A percentile compares a stretch with the other conserved stretches of the same genome.
phyloP scores from a whole-genome alignment of 2,113 vertebrate species.

The Esox niger region DNA sequence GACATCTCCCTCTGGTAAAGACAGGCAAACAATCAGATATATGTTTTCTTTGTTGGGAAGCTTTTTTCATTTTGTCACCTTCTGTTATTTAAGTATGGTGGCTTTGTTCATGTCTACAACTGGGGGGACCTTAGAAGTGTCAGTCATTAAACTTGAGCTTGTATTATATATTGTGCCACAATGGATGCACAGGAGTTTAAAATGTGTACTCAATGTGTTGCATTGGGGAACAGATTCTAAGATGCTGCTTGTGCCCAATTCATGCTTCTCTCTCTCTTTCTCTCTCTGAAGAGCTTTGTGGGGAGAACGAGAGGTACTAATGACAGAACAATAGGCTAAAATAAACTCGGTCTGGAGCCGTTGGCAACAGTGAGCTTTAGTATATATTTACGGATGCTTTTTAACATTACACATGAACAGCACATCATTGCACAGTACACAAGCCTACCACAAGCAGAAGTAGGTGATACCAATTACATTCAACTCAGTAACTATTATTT shows the following conservation, averaged over 20 bases:
- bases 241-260: constrained; percentile 19
- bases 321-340: not conserved
- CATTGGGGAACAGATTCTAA: constrained; percentile 59
- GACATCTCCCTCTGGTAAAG: not conserved
- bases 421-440: too few relatives aligned
- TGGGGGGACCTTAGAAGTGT: constrained; percentile 48
- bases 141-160: constrained; percentile 40
- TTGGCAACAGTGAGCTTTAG: too few relatives aligned
- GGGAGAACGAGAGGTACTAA: too few relatives aligned
- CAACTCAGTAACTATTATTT: constrained; percentile 52
- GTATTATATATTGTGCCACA: constrained; percentile 40
- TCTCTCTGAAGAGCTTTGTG: too few relatives aligned
- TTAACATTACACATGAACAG: too few relatives aligned
- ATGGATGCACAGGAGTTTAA: constrained; percentile 47
- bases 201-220: constrained; percentile 16
- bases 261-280: not conserved
- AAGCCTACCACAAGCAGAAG: too few relatives aligned
- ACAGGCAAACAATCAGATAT: not conserved
- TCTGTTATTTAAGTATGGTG: not conserved
- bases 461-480: too few relatives aligned
- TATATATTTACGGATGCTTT: too few relatives aligned
- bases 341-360: too few relatives aligned
- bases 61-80: constrained; percentile 24
- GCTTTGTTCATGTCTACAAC: constrained; percentile 46
- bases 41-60: not conserved